A percentile compares a stretch with the other conserved stretches of the same genome.
phyloP scores from a whole-genome alignment of 2,113 vertebrate genomes.

The Arothron firmamentum region DNA sequence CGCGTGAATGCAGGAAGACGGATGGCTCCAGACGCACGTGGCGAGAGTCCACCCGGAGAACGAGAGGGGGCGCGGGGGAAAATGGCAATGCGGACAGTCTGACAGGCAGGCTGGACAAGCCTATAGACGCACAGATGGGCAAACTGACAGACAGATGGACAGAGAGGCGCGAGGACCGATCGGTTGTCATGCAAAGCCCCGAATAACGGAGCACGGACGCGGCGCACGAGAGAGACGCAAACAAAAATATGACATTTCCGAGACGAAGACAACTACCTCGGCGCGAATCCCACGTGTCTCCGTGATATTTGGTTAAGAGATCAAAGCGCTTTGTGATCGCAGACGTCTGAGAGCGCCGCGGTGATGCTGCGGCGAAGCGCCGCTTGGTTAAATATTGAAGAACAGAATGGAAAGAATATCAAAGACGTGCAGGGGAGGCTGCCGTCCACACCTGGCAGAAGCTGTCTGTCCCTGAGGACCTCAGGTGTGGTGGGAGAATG shows the following conservation, averaged over 20 bases:
- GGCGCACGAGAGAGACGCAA: constrained; percentile 36
- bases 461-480: constrained; percentile 22
- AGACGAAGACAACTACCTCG: constrained; percentile 16
- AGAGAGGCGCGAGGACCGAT: constrained; percentile 6
- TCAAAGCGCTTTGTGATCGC: constrained; percentile 43
- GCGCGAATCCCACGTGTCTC: constrained; percentile 42
- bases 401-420: constrained; percentile 40
- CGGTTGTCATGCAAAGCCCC: constrained; percentile 35
- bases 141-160: constrained; percentile 26
- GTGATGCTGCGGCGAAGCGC: constrained; percentile 42
- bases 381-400: constrained; percentile 63
- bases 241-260: constrained; percentile 51
- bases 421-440: constrained; percentile 4
- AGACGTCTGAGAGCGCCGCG: constrained; percentile 32
- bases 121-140: constrained; percentile 37
- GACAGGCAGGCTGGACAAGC: constrained; percentile 30
- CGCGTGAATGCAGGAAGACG: constrained; percentile 15
- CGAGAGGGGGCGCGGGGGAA: not conserved
- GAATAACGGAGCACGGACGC: constrained; percentile 29
- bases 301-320: constrained; percentile 57
- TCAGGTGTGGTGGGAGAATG: constrained; percentile 49
- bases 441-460: constrained; percentile 34
- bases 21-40: constrained; percentile 48
- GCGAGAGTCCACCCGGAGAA: constrained; percentile 40
- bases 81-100: constrained; percentile 32